phyloP scores from a whole-genome alignment of 1,140 invertebrate species.

The Wiebesia pumilae region DNA sequence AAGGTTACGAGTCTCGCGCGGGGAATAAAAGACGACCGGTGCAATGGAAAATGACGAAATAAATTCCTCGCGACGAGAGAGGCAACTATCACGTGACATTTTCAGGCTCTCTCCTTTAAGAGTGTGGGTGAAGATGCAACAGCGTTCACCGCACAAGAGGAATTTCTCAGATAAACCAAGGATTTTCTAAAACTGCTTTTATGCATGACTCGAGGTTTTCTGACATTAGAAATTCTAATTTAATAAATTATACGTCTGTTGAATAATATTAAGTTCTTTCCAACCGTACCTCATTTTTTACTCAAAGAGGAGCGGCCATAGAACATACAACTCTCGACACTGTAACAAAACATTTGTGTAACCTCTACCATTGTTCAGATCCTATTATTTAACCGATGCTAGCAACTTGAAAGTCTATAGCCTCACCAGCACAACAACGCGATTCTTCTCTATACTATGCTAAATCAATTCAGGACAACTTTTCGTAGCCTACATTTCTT shows the following conservation, averaged over 20 bases:
- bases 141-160: not conserved
- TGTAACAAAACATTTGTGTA: not conserved
- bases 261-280: not conserved
- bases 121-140: not conserved
- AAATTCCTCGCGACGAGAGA: not conserved
- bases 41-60: slow-evolving; percentile 1
- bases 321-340: not conserved
- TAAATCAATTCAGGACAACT: not conserved
- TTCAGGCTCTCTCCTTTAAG: not conserved
- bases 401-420: not conserved
- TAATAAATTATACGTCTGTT: slow-evolving; percentile 9
- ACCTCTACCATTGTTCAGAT: not conserved
- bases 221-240: not conserved
- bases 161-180: not conserved
- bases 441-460: not conserved
- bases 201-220: not conserved
- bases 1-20: not conserved
- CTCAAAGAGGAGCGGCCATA: not conserved
- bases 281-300: not conserved
- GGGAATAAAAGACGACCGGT: not conserved
- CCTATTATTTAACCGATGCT: not conserved
- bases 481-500: not conserved
- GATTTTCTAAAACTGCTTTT: not conserved
- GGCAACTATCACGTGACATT: slow-evolving; percentile 11
- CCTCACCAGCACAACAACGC: not conserved